phyloP scores from a whole-genome alignment of 1,140 invertebrate genomes.

The Thaumatotibia leucotreta region DNA sequence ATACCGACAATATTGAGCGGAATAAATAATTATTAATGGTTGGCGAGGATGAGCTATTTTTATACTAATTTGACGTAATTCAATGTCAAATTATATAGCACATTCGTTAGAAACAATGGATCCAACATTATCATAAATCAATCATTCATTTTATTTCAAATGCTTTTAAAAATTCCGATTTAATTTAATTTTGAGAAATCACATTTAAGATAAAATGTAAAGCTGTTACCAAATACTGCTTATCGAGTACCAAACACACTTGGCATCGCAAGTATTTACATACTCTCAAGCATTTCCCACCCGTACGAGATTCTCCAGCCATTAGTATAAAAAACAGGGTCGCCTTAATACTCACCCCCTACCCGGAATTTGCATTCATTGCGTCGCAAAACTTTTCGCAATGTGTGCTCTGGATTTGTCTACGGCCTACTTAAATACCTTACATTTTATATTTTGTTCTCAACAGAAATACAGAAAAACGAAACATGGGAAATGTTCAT shows the following conservation, averaged over 20 bases:
- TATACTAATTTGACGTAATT: too few species aligned
- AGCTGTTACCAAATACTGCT: not conserved
- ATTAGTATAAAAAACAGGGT: slow-evolving; percentile 13
- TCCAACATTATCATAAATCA: too few species aligned
- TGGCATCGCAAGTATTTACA: not conserved
- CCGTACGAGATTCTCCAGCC: not conserved
- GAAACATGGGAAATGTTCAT: not conserved
- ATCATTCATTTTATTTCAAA: too few species aligned
- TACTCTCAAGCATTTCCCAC: not conserved
- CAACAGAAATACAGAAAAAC: not conserved
- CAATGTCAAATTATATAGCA: too few species aligned
- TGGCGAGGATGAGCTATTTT: too few species aligned
- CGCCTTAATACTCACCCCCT: not conserved
- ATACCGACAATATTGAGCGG: too few species aligned
- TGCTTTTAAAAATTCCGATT: too few species aligned
- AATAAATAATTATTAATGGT: too few species aligned
- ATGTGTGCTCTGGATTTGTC: slow-evolving; percentile 15
- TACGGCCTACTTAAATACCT: slow-evolving; percentile 6
- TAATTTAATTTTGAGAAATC: too few species aligned
- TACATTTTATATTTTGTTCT: slow-evolving; percentile 8
- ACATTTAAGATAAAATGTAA: too few species aligned
- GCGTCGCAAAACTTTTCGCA: slow-evolving; percentile 15
- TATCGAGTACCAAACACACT: too few species aligned
- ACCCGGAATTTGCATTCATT: slow-evolving; percentile 17
- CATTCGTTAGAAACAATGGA: too few species aligned